Base-by-base conservation (phyloP, 1,140 invertebrate species). In the Triops cancriformis region DNA sequence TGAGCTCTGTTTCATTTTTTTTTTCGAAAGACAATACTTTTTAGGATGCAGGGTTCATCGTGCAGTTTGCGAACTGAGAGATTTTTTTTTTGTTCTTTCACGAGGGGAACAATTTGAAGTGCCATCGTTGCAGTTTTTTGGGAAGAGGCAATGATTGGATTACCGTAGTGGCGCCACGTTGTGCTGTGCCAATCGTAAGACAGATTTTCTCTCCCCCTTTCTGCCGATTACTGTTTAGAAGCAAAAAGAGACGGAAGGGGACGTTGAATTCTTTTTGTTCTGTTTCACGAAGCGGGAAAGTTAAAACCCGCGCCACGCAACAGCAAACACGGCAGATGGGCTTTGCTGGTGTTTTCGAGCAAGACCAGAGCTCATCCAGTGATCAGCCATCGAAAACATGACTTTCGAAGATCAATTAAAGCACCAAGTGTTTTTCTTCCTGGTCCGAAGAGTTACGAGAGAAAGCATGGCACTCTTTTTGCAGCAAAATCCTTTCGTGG, bases 161-260 rank as follows among this genome's bases (percentile, higher is more conserved):
- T 64, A 64, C 51, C 51, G 51, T 64, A 6, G n/a, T 64, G 51
- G 51, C 51, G 51, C 51, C 51, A 64, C 51, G 51, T 64, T 64
- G 51, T n/a, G 51, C 14, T 64, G 51, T 14, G 51, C 51, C 51
- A 64, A 64, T 64, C 51, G 10, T 64, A 64, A 64, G 51, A 64
- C 51, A 64, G 51, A 64, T 64, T 64, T 64, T 64, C 51, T 37
- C 31, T 37, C 51, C 51, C n/a, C 51, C 51, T 64, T 64, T 18
- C 6, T 64, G 23, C n/a, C 23, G 51, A 64, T 18, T 64, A 64
- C 14, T 64, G 0, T 64, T 64, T 64, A n/a, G 14, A 37, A 37
- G 31, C 31, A 37, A 37, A 5, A 23, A 64, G 51, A 23, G 14
- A 64, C 31, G 51, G 18, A 14, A 64, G 51, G 23, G 51, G 51